Percentiles rank a stretch among this genome's conserved stretches.
Evolutionary conservation across 2,113 vertebrate genomes (phyloP).

Genomic region (Lepidothrix coronata): DNA sequence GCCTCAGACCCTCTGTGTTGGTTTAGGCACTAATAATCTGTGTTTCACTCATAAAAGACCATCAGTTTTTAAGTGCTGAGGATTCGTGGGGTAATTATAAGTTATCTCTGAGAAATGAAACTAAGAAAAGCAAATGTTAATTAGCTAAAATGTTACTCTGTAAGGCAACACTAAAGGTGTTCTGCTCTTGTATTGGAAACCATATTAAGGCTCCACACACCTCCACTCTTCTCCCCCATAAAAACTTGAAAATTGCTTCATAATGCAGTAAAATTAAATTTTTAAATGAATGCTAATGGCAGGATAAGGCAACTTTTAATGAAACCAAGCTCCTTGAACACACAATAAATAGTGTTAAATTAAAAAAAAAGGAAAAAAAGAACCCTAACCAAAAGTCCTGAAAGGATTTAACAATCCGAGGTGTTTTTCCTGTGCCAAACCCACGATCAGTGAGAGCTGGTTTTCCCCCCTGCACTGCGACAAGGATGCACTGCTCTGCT

Average conservation of each 20-base stretch:
- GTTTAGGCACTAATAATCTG: neutral
- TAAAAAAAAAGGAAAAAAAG: neutral
- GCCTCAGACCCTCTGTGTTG: neutral
- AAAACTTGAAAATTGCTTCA: constrained; percentile 9
- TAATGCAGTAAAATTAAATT: neutral
- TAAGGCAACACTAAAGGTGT: neutral
- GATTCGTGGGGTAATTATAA: neutral
- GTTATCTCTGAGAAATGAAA: neutral
- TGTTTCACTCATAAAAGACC: neutral
- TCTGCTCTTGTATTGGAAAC: neutral
- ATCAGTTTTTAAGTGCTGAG: neutral
- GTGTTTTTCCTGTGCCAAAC: neutral
- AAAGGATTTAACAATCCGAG: neutral
- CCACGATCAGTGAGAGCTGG: neutral
- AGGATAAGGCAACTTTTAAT: neutral
- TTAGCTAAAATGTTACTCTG: neutral
- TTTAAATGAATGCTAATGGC: neutral
- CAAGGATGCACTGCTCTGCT: neutral
- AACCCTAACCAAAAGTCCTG: neutral
- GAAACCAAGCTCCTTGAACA: neutral
- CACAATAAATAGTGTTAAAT: neutral
- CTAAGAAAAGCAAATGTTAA: neutral
- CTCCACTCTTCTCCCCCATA: neutral
- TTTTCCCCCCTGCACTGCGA: neutral
- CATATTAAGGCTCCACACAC: neutral